A percentile compares a stretch with the other conserved stretches of the same genome.
Evolutionary conservation across 2,113 vertebrate genomes (phyloP).

Genomic region (human (Homo sapiens)): DNA sequence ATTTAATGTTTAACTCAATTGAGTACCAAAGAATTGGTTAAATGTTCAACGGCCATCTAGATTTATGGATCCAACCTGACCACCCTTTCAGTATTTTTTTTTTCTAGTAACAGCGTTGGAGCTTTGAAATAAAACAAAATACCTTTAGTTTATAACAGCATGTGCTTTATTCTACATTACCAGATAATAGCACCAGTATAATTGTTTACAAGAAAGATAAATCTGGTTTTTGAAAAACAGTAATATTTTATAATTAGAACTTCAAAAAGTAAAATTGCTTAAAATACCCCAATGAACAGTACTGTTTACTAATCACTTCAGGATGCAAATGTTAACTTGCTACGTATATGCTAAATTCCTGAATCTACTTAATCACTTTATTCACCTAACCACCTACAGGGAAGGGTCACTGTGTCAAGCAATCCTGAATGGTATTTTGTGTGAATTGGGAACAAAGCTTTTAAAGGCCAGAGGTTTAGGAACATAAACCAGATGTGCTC

Average conservation of each 20-base stretch:
- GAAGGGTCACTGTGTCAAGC: constrained; percentile 84
- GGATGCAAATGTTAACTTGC: constrained; percentile 77
- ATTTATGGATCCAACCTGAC: constrained; percentile 83
- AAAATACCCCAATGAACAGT: neutral
- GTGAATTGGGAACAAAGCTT: constrained; percentile 84
- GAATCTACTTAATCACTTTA: constrained; percentile 81
- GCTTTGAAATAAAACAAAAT: constrained; percentile 52
- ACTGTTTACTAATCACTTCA: constrained; percentile 63
- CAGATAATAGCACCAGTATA: neutral
- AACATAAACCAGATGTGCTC: constrained; percentile 89
- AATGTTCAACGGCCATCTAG: constrained; percentile 87
- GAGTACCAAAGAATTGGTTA: constrained; percentile 89
- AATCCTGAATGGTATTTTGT: constrained; percentile 85
- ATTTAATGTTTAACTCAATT: constrained; percentile 91
- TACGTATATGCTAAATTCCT: constrained; percentile 78
- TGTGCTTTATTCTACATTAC: constrained; percentile 56
- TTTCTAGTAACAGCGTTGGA: constrained; percentile 45
- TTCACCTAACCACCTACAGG: constrained; percentile 81
- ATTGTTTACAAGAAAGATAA: constrained; percentile 55
- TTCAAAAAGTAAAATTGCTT: neutral
- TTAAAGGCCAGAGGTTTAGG: constrained; percentile 84
- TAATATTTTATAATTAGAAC: constrained; percentile 16
- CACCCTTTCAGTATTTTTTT: constrained; percentile 40
- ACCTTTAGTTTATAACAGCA: constrained; percentile 41
- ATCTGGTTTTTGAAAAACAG: neutral